Evolutionary conservation across 2,888 invertebrate species (phyloP), one percentile per base, ranked within the genome.

Genomic region (Synergus laeviventris): DNA sequence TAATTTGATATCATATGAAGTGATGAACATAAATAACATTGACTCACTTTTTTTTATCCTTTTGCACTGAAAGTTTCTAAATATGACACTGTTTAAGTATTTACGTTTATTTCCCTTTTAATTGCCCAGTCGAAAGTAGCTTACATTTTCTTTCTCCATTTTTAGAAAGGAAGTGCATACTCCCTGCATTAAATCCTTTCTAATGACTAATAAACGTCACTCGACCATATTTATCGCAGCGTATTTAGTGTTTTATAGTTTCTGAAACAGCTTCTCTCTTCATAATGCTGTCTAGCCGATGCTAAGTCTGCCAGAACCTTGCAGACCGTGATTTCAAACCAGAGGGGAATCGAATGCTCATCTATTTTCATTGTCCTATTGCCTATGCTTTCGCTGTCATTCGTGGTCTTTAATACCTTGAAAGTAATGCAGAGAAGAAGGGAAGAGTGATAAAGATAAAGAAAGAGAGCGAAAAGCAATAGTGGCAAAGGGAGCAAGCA

Each of bases 161-260:
- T 64, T 64, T 21, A n/a, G 21, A 36, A 61, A 61, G 36, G 61
- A 61, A 31, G 31, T 31, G 5, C 4, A 36, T 7, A 21, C 56
- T 59, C 56, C 18, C 56, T 36, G 61, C 61, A 61, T 61, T 66
- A 66, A 66, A 64, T 64, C 39, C 42, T 39, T n/a, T 64, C 42
- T 64, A 64, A 66, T 66, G 66, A 45, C 66, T 66, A 66, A 66
- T 66, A 66, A 66, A 45, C 42, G 66, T 66, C 66, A 45, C 66
- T 45, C 45, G 24, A 24, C 14, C 21, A 21, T 21, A 66, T 66
- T 66, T 66, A 66, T 66, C 24, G 66, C 45, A 42, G 42, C 45
- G 16, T 66, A 42, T 66, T 66, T 45, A 45, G 42, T 66, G 66
- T 66, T 66, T 66, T 66, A 66, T 66, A 66, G 66, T 66, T 66